Percentiles rank a stretch among this genome's conserved stretches.
Conservation (phyloP, 2,888 invertebrate genomes). For the Helleia helle region DNA sequence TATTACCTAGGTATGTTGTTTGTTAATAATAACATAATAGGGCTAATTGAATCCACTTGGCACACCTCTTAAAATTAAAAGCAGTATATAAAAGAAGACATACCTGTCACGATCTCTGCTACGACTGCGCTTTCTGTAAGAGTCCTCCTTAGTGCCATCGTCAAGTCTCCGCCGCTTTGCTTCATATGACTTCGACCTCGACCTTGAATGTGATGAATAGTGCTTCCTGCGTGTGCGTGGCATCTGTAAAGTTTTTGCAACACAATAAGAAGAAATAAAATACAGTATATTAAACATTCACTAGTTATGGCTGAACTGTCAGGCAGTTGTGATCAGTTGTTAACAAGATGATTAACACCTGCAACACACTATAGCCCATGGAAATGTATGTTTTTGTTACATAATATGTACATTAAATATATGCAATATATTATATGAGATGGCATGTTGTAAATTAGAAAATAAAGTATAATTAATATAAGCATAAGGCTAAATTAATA, state of each 20-base stretch:
- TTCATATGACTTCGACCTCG: constrained; percentile 73
- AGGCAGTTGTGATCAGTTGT: constrained; percentile 1
- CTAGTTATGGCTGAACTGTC: constrained; percentile 1
- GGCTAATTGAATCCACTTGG: no score
- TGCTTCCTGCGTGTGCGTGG: constrained; percentile 88
- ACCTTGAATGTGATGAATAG: constrained; percentile 77
- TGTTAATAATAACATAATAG: no score
- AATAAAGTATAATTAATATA: no score
- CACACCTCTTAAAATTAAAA: no score
- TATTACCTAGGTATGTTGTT: constrained; percentile 1
- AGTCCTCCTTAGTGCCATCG: constrained; percentile 53
- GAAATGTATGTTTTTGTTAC: background rate
- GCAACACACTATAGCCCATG: background rate
- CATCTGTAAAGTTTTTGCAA: constrained; percentile 74
- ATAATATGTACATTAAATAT: background rate
- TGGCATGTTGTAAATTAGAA: no score
- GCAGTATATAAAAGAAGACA: constrained; percentile 24
- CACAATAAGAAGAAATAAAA: background rate
- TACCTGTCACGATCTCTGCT: constrained; percentile 76
- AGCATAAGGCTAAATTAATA: no score
- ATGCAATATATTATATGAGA: background rate
- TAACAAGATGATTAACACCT: constrained; percentile 4
- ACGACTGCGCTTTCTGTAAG: constrained; percentile 61
- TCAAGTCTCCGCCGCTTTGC: constrained; percentile 83
- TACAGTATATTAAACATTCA: background rate